A percentile compares a stretch with the other conserved stretches of the same genome.
Evolutionary conservation across 2,888 invertebrate genomes (phyloP).

Genomic region (Epinotia nisella): DNA sequence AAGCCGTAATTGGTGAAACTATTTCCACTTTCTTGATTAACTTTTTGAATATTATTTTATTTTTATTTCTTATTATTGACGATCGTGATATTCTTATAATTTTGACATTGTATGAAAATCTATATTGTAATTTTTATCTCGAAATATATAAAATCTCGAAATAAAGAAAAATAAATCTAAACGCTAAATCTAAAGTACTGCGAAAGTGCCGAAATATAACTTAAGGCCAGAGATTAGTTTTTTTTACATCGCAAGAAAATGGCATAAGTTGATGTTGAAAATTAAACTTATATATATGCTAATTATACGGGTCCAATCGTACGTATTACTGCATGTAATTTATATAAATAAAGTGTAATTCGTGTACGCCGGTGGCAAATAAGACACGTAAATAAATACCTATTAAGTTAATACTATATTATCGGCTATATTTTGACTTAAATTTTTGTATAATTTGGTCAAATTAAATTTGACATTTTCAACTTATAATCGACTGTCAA

Average conservation of each 20-base stretch:
- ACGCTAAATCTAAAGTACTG: no score
- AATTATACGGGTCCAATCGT: slow-evolving; percentile 8
- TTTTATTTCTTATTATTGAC: no score
- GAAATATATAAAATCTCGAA: no score
- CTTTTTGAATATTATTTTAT: no score
- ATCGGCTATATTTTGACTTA: slow-evolving; percentile 18
- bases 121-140: no score
- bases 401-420: slow-evolving; percentile 40
- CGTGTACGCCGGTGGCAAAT: slow-evolving; percentile 36
- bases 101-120: no score
- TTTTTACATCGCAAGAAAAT: slow-evolving; percentile 2
- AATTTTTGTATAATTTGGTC: slow-evolving; percentile 29
- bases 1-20: no score
- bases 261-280: slow-evolving; percentile 10
- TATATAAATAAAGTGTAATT: slow-evolving; percentile 35
- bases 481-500: slow-evolving; percentile 27
- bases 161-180: no score
- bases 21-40: no score
- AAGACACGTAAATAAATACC: slow-evolving; percentile 28
- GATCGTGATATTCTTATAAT: no score
- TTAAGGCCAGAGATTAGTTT: no score
- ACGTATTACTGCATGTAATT: slow-evolving; percentile 29
- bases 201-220: no score
- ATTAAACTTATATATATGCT: not conserved
- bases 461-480: slow-evolving; percentile 44